Evolutionary conservation across 2,797 vertebrate genomes (phyloP), one percentile per base, ranked within the genome.

Genomic region (Erpetoichthys calabaricus): DNA sequence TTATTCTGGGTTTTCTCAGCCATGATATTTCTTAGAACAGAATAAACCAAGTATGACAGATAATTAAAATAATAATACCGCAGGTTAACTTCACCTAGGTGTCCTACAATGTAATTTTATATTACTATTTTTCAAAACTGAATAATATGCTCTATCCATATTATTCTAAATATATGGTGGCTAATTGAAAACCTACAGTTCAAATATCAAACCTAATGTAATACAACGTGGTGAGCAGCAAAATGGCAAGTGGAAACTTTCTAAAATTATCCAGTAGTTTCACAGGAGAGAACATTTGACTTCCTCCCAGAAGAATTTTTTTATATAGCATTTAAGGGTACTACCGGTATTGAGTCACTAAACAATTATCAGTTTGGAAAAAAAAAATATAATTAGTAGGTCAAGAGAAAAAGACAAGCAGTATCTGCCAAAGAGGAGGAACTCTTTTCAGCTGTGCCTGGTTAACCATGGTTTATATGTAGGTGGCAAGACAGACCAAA

Each of bases 391-490:
- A 54, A 54, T 54, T 54, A 54, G 5, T 25, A 54, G 5, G 7
- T 42, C 9, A 7, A 51, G 50, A 51, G n/a, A 25, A 2, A 51
- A 9, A 6, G 50, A 54, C 41, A 42, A 4, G 53, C 41, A 54
- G 53, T 42, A 54, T 54, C 62, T 66, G 70, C 61, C 66, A 56
- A 56, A 67, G 49, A 6, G 59, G 67, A 66, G 62, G 6, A 42
- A 65, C 62, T 60, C 62, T 57, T 63, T 59, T 65, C 77, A 81
- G 77, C 75, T 78, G 80, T 62, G 64, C 66, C 66, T 77, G 75
- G 79, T 78, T 78, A 79, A 76, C 80, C 74, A 73, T 70, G 77
- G 68, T 65, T 77, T 63, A 45, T 68, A 63, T 62, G 75, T 79
- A 74, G 71, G 73, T 80, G 78, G 80, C 65, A 72, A 75, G 68